Percentiles rank a stretch among this genome's conserved stretches.
phyloP scores from a whole-genome alignment of 2,888 invertebrate species.

The Cremastinae sp. region DNA sequence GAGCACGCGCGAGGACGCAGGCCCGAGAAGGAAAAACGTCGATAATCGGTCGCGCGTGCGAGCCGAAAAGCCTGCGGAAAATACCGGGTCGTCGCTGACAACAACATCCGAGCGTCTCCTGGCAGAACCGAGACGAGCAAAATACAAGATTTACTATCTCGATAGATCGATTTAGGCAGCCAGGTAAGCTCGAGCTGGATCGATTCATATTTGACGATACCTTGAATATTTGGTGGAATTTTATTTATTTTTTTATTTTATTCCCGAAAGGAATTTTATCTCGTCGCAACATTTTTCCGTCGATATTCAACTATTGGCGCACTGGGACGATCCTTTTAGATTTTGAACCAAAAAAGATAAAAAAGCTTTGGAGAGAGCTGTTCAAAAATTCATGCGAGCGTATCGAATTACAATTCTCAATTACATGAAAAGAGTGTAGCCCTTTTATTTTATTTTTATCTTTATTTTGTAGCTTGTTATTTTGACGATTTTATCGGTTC shows the following conservation, averaged over 20 bases:
- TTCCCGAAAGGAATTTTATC: too few relatives aligned
- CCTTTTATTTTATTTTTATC: slow-evolving; percentile 18
- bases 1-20: slow-evolving; percentile 58
- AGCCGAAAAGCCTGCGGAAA: slow-evolving; percentile 29
- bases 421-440: slow-evolving; percentile 20
- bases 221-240: too few relatives aligned
- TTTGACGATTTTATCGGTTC: slow-evolving; percentile 24
- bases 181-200: too few relatives aligned
- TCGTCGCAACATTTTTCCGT: too few relatives aligned
- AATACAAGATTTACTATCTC: slow-evolving; percentile 20
- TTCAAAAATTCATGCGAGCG: slow-evolving; percentile 66
- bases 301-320: too few relatives aligned
- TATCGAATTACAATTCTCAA: slow-evolving; percentile 60
- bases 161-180: too few relatives aligned
- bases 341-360: too few relatives aligned
- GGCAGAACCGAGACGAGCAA: slow-evolving; percentile 18
- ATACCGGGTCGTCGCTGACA: neutral
- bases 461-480: slow-evolving; percentile 34
- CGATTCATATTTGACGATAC: too few relatives aligned
- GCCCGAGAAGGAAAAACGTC: slow-evolving; percentile 73
- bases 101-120: slow-evolving; percentile 13
- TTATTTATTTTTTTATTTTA: too few relatives aligned
- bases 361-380: slow-evolving; percentile 54
- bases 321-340: too few relatives aligned
- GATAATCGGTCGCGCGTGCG: slow-evolving; percentile 73